Base-by-base conservation (phyloP, 2,888 invertebrate genomes). In the Epinotia brunnichana region DNA sequence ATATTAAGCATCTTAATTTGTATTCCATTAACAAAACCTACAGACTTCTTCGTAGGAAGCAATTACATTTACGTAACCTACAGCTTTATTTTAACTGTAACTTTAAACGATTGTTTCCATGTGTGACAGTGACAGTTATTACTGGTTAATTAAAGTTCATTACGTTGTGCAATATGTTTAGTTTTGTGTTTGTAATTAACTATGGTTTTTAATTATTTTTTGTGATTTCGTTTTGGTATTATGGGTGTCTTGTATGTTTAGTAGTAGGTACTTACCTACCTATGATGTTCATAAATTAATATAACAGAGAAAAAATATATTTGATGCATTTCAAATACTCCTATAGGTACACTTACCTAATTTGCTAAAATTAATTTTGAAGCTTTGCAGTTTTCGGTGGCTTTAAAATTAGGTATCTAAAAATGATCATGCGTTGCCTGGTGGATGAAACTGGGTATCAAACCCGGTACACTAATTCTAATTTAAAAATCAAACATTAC, bases 1-100 rank as follows among this genome's bases (percentile, higher is more conserved):
- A 72, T 72, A 72, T 72, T 72, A 72, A 72, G 67, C 61, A n/a
- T 62, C 61, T 56, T 68, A 67, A 72, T 72, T 62, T 67, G 61
- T 72, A 68, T 68, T 72, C 56, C 72, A 62, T 72, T 72, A 72
- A 62, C 67, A 21, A 72, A 67, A 62, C 56, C 60, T 68, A 63
- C 67, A 56, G 10, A 53, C 68, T 69, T 54, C 67, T 61, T 63
- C 63, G 57, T 71, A 69, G 60, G 66, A 66, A 71, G 67, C 63
- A 73, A 73, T 68, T 63, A 69, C 41, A 24, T 17, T 73, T 68
- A 51, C 39, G 51, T 57, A 69, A 62, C 68, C 57, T 39, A 70
- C 64, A 59, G 54, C 56, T 68, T 68, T 29, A 68, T 68, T 68
- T 39, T 57, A 39, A 68, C 54, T 13, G 66, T 54, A 53, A 41